These are phyloP conservation scores for Toxotes chatareus DNA, from an alignment of 2,113 vertebrate genomes.

Conservation along the genomic window DNA sequence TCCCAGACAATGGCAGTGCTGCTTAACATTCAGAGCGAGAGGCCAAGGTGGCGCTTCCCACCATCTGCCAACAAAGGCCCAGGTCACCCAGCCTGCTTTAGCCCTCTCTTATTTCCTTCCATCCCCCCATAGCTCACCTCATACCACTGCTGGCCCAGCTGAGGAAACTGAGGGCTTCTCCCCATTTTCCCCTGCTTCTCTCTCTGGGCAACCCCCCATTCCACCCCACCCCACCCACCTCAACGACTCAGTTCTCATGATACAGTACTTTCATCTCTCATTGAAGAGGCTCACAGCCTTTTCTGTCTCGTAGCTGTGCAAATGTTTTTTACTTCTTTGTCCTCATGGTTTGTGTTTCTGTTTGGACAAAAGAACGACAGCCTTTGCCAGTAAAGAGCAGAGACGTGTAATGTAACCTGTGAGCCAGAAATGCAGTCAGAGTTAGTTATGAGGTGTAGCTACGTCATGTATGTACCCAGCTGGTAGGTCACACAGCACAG, in stretches of 20 bases:
- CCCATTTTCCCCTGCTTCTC: conserved; percentile 13
- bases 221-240: not conserved
- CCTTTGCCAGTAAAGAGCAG: not conserved
- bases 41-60: conserved; percentile 84
- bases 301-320: not conserved
- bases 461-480: conserved; percentile 37
- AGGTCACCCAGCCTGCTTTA: conserved; percentile 79
- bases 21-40: conserved; percentile 85
- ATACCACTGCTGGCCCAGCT: conserved; percentile 56
- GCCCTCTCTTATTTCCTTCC: conserved; percentile 60
- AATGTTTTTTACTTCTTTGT: not conserved
- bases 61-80: conserved; percentile 85
- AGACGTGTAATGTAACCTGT: not conserved
- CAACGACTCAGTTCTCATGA: conserved; percentile 17
- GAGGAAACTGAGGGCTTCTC: conserved; percentile 60
- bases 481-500: conserved; percentile 44
- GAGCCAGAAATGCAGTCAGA: not conserved
- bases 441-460: not conserved
- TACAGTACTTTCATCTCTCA: conserved; percentile 38
- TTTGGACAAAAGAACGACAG: not conserved
- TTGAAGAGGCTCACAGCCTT: not conserved
- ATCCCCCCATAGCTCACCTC: conserved; percentile 65
- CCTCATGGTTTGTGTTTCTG: not conserved
- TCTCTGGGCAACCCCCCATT: not conserved
- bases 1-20: conserved; percentile 83